Percentiles rank a stretch among this genome's conserved stretches.
These are phyloP conservation scores for Hirtodrosophila histrioides DNA, from an alignment of 2,888 invertebrate species.

Conservation along the genomic window DNA sequence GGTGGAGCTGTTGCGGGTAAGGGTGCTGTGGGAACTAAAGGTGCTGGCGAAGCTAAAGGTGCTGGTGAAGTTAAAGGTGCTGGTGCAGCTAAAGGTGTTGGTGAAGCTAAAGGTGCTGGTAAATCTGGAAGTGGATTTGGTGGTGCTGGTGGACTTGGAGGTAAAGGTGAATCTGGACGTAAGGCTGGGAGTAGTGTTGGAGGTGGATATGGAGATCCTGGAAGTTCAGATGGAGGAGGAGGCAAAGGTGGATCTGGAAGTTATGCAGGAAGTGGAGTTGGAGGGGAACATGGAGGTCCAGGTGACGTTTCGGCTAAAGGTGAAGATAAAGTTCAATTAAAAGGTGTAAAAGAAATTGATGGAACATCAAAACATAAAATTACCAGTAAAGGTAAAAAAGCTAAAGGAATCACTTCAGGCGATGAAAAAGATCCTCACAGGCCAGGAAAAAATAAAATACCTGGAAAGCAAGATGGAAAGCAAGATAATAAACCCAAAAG, in stretches of 20 bases:
- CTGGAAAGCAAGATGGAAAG: too few species aligned
- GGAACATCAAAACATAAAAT: too few species aligned
- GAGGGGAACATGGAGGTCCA: neutral
- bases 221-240: neutral
- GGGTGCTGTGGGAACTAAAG: neutral
- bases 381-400: too few species aligned
- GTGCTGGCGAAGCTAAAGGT: neutral
- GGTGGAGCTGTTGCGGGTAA: too few species aligned
- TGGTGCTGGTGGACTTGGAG: neutral
- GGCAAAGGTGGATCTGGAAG: neutral
- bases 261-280: neutral
- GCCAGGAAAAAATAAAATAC: too few species aligned
- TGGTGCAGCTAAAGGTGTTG: neutral
- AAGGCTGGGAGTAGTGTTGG: neutral
- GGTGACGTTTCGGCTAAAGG: too few species aligned
- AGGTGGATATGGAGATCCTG: neutral
- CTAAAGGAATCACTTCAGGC: too few species aligned
- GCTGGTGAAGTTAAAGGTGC: neutral
- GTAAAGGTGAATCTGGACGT: neutral
- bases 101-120: neutral
- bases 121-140: neutral
- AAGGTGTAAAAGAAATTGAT: too few species aligned
- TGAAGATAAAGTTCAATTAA: neutral
- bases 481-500: too few species aligned
- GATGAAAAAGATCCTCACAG: too few species aligned